Percentiles rank a stretch among this genome's conserved stretches.
These are phyloP conservation scores for Drosophila melanosoma DNA, from an alignment of 2,888 invertebrate species.

Conservation along the genomic window DNA sequence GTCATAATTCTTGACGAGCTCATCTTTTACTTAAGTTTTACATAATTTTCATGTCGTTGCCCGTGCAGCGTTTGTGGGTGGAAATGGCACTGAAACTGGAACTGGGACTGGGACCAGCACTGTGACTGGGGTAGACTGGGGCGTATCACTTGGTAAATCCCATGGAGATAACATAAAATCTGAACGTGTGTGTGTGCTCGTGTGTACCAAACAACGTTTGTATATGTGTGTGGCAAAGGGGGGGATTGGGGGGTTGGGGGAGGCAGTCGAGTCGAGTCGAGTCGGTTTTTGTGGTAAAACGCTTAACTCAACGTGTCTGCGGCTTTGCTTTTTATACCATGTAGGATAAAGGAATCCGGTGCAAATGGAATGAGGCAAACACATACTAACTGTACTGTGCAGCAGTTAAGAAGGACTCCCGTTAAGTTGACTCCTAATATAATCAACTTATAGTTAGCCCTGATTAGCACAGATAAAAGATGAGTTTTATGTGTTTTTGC, in stretches of 20 bases:
- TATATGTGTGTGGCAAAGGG: background rate
- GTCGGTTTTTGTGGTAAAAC: constrained; percentile 74
- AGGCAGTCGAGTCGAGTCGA: background rate
- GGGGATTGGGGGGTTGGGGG: background rate
- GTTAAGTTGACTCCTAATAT: background rate
- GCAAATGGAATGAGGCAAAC: background rate
- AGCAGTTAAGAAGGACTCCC: background rate
- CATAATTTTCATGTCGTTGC: constrained; percentile 84
- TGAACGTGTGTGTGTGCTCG: constrained; percentile 52
- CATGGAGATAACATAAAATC: constrained; percentile 79
- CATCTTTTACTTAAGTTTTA: constrained; percentile 85
- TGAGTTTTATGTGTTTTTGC: background rate
- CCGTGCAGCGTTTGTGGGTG: constrained; percentile 37
- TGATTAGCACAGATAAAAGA: background rate
- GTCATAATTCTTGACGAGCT: constrained; percentile 85
- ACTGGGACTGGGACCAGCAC: background rate
- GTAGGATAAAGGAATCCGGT: background rate
- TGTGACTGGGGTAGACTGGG: constrained; percentile 7
- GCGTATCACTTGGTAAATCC: constrained; percentile 66
- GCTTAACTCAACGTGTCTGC: constrained; percentile 75
- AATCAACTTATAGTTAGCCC: background rate
- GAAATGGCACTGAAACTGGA: background rate
- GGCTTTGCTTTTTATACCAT: constrained; percentile 36
- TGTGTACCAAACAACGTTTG: constrained; percentile 42
- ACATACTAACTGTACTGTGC: background rate